Conservation (phyloP, 2,113 vertebrate species). For the Chaenocephalus aceratus region DNA sequence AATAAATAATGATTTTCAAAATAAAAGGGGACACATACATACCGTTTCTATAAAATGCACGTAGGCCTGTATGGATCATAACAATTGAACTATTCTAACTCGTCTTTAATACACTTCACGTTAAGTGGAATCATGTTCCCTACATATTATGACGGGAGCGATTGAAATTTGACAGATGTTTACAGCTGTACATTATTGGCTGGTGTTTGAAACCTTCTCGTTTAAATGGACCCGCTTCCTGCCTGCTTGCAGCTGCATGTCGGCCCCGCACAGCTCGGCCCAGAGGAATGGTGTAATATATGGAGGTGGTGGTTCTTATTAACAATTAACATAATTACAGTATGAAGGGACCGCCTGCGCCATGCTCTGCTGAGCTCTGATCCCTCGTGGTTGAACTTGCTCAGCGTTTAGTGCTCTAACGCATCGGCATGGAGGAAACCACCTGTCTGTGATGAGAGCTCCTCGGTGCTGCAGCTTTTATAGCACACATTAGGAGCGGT, state of each 20-base stretch:
- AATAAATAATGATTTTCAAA: no score
- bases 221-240: no score
- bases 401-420: constrained; percentile 42
- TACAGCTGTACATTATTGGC: no score
- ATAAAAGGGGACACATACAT: no score
- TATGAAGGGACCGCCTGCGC: constrained; percentile 13
- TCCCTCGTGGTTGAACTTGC: constrained; percentile 53
- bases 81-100: no score
- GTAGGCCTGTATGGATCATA: no score
- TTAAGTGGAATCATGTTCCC: no score
- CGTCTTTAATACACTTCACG: no score
- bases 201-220: background rate
- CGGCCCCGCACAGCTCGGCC: constrained; percentile 34
- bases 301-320: constrained; percentile 61
- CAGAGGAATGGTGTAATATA: constrained; percentile 52
- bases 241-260: constrained; percentile 6
- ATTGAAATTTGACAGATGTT: no score
- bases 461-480: background rate
- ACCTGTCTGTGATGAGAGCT: background rate
- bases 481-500: background rate
- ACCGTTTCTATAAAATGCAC: no score
- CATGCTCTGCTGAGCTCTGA: constrained; percentile 48
- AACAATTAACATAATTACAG: constrained; percentile 73
- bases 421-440: background rate
- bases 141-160: no score